Percentiles rank a stretch among this genome's conserved stretches.
Evolutionary conservation across 2,797 vertebrate species (phyloP).

Genomic region (Aeoliscus strigatus): DNA sequence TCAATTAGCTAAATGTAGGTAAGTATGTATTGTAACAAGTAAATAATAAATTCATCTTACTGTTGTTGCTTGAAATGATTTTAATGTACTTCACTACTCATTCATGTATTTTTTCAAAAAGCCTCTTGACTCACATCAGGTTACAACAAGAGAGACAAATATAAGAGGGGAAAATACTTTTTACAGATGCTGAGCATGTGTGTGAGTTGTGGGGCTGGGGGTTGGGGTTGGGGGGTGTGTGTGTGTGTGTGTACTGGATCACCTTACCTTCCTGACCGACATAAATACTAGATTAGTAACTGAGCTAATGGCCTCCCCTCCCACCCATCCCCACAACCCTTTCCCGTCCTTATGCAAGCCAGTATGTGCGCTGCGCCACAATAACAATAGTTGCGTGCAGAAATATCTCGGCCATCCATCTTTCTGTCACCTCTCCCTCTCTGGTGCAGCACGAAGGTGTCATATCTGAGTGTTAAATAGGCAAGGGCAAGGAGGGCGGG

Average conservation of each 20-base stretch:
- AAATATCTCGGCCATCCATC: slow-evolving; percentile 74
- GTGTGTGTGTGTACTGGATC: slow-evolving; percentile 41
- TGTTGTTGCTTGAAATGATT: too few species aligned
- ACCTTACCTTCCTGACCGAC: slow-evolving; percentile 63
- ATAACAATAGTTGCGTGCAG: slow-evolving; percentile 79
- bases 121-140: slow-evolving; percentile 3
- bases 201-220: neutral
- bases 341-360: slow-evolving; percentile 40
- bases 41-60: too few species aligned
- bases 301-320: slow-evolving; percentile 63
- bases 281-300: slow-evolving; percentile 68
- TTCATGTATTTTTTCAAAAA: neutral
- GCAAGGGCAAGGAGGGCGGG: slow-evolving; percentile 30
- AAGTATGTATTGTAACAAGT: too few species aligned
- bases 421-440: slow-evolving; percentile 71
- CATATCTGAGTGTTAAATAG: slow-evolving; percentile 42
- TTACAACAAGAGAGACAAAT: slow-evolving; percentile 35
- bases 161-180: slow-evolving; percentile 6
- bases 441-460: slow-evolving; percentile 62
- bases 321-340: slow-evolving; percentile 17
- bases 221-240: slow-evolving; percentile 2
- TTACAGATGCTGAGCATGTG: slow-evolving; percentile 5
- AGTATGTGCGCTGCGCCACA: slow-evolving; percentile 37
- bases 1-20: too few species aligned
- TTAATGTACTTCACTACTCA: too few species aligned